phyloP scores from a whole-genome alignment of 2,888 invertebrate genomes.

The Ectemnius lituratus region DNA sequence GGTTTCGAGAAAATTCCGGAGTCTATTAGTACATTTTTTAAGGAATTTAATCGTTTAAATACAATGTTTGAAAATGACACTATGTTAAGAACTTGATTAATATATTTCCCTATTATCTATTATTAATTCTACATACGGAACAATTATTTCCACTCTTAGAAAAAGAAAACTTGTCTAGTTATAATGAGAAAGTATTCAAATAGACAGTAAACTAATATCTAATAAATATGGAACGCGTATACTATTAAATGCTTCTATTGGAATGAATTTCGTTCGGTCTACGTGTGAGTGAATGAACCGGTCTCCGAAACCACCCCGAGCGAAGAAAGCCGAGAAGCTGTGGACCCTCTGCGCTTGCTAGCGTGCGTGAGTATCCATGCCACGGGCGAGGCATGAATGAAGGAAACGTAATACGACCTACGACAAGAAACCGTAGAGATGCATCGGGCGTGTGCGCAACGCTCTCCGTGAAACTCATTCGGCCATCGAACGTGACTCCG shows the following conservation, averaged over 20 bases:
- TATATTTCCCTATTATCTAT: too few species aligned
- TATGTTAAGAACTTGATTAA: too few species aligned
- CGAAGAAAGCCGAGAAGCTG: conserved; percentile 2
- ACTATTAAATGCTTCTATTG: not conserved
- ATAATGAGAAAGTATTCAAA: too few species aligned
- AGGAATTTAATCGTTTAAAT: too few species aligned
- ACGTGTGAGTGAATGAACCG: not conserved
- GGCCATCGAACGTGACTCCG: conserved; percentile 43
- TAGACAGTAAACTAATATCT: not conserved
- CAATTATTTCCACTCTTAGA: too few species aligned
- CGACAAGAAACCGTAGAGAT: conserved; percentile 71
- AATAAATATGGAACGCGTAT: too few species aligned
- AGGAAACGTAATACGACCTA: conserved; percentile 71
- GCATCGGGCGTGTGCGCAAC: conserved; percentile 35
- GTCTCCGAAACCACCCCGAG: not conserved
- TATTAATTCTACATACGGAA: too few species aligned
- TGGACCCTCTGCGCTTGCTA: conserved; percentile 22
- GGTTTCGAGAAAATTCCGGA: too few species aligned
- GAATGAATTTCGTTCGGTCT: not conserved
- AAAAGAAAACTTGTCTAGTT: too few species aligned
- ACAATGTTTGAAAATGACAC: too few species aligned
- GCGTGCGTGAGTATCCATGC: conserved; percentile 34
- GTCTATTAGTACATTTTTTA: too few species aligned
- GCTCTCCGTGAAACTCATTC: not conserved
- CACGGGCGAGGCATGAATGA: conserved; percentile 63